Base-by-base conservation (phyloP, 2,888 invertebrate species). In the Scaptomyza tumidula region DNA sequence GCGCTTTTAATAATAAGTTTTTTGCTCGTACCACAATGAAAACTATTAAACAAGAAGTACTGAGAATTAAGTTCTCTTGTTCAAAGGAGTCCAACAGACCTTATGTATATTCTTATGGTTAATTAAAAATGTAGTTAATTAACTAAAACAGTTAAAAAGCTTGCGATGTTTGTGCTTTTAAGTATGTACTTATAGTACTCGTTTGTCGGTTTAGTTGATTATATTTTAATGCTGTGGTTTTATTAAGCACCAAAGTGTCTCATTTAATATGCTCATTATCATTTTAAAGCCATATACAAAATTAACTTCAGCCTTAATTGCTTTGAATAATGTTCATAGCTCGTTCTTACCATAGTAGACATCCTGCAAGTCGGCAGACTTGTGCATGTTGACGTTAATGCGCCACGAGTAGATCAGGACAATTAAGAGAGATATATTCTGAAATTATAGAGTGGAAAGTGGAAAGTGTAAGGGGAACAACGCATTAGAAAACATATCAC, bases 361-460 rank as follows among this genome's bases (percentile, higher is more conserved):
- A 90, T 96, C 96, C 88, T 95, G 95, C 64, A 96, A 91, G 63
- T 95, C 94, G 53, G 94, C 94, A 89, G 94, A 95, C 86, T 94
- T 94, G 90, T 95, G 95, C 66, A 95, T 94, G 87, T 95, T 96
- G 71, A 95, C 94, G 73, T 95, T 95, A 75, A 96, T 95, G 87
- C 95, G 93, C 96, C 96, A 96, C 88, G 95, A 95, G 91, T 95
- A 96, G 80, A 96, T 93, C 75, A 96, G 93, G 68, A 95, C 95
- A 84, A 96, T 95, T 81, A 96, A 89, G 86, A 96, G 94, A 75
- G 96, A 95, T 91, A 95, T 95, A 93, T 95, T 95, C 96, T 96
- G 94, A 31, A 94, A 94, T 14, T 19, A 24, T 29, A 63, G 27
- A 61, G 33, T 9, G 33, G 10, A 31, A 6, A 31, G 31, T 31